Evolutionary conservation across 2,888 invertebrate genomes (phyloP).

Genomic region (Cecidostiba fungosa): DNA sequence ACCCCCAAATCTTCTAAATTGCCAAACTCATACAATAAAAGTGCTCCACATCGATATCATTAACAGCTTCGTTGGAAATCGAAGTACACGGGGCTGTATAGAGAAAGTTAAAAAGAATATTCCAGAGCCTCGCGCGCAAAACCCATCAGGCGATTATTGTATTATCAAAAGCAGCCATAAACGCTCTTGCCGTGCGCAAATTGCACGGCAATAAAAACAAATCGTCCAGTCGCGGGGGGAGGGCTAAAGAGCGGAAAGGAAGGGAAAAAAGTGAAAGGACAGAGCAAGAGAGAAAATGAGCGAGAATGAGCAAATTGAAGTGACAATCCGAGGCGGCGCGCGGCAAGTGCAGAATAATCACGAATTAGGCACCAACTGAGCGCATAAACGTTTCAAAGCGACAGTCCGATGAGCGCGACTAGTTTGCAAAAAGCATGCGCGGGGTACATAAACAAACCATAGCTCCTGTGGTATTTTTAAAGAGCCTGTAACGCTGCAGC

Average conservation of each 20-base stretch:
- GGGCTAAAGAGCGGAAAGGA: neutral
- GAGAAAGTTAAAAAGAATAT: neutral
- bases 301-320: conserved; percentile 58
- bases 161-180: conserved; percentile 2
- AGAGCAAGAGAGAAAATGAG: conserved; percentile 44
- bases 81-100: neutral
- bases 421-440: neutral
- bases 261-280: conserved; percentile 50
- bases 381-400: neutral
- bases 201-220: conserved; percentile 11
- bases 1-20: neutral
- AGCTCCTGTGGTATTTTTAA: neutral
- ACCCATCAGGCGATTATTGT: neutral
- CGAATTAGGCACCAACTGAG: neutral
- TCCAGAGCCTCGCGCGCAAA: neutral
- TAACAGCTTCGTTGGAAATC: neutral
- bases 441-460: neutral
- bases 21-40: neutral
- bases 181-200: neutral
- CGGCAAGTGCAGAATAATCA: conserved; percentile 24
- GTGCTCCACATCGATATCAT: neutral
- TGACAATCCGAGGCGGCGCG: conserved; percentile 10
- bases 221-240: neutral
- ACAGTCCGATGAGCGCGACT: neutral
- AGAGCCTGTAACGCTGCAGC: neutral